Evolutionary conservation across 2,888 invertebrate species (phyloP).

Genomic region (Stenichneumon culpator): DNA sequence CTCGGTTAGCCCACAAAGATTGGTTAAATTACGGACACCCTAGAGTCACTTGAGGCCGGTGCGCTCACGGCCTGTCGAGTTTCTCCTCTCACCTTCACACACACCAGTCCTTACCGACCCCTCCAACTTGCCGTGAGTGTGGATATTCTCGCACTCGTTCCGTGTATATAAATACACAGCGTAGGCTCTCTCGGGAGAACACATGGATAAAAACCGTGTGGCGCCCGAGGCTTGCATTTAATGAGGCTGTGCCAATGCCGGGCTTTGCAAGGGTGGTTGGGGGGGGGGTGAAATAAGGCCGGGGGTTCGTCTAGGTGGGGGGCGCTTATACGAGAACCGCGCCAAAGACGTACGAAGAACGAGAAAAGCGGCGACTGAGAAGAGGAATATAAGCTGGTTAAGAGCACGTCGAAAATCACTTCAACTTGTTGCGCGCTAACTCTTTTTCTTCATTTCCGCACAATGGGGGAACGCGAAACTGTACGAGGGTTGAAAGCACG

Average conservation of each 20-base stretch:
- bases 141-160: slow-evolving; percentile 19
- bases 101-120: slow-evolving; percentile 31
- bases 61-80: slow-evolving; percentile 18
- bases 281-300: slow-evolving; percentile 45
- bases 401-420: slow-evolving; percentile 49
- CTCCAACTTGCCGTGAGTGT: slow-evolving; percentile 13
- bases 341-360: slow-evolving; percentile 35
- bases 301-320: slow-evolving; percentile 7
- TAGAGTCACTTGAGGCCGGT: slow-evolving; percentile 48
- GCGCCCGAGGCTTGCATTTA: slow-evolving; percentile 73
- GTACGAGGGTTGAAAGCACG: neutral
- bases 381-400: slow-evolving; percentile 15
- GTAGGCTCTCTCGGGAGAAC: slow-evolving; percentile 45
- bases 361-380: slow-evolving; percentile 23
- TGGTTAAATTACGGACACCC: slow-evolving; percentile 52
- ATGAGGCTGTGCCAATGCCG: slow-evolving; percentile 70
- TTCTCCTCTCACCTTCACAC: slow-evolving; percentile 25
- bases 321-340: slow-evolving; percentile 33
- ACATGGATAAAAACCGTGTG: slow-evolving; percentile 72
- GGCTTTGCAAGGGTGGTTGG: slow-evolving; percentile 29
- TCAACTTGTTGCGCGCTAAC: slow-evolving; percentile 73
- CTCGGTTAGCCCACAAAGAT: slow-evolving; percentile 37
- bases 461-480: too few relatives aligned
- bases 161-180: slow-evolving; percentile 2
- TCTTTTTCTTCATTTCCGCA: slow-evolving; percentile 5